Percentiles rank a stretch among this genome's conserved stretches.
Conservation (phyloP, 2,888 invertebrate genomes). For the Caradrina kadenii region DNA sequence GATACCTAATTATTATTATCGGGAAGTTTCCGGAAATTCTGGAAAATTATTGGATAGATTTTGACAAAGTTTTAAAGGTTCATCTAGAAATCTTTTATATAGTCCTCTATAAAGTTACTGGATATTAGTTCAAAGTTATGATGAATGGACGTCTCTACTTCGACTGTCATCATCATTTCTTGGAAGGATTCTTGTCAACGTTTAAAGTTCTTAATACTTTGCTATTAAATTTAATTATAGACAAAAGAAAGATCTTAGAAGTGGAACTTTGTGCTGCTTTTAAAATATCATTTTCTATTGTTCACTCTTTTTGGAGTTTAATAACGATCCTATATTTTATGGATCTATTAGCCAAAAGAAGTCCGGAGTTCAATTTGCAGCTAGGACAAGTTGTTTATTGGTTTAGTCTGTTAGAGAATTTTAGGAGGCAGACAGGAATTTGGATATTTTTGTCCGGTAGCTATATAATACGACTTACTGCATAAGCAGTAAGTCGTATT, state of each 20-base stretch:
- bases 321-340: background rate
- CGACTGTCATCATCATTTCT: background rate
- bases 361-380: background rate
- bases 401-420: no score
- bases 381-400: background rate
- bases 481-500: no score
- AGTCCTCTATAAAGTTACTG: constrained; percentile 14
- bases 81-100: constrained; percentile 13
- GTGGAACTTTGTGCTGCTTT: background rate
- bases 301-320: background rate
- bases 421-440: no score
- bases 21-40: background rate
- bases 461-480: no score
- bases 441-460: no score
- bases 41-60: constrained; percentile 3
- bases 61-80: constrained; percentile 9
- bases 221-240: background rate
- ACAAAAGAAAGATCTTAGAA: background rate
- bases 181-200: background rate
- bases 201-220: constrained; percentile 9
- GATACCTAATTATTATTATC: background rate
- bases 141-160: constrained; percentile 8
- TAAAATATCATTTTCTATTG: background rate
- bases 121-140: constrained; percentile 1
- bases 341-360: background rate